phyloP scores from a whole-genome alignment of 37 sponge, comb jelly and placozoan species.

The Eunapius fragilis region DNA sequence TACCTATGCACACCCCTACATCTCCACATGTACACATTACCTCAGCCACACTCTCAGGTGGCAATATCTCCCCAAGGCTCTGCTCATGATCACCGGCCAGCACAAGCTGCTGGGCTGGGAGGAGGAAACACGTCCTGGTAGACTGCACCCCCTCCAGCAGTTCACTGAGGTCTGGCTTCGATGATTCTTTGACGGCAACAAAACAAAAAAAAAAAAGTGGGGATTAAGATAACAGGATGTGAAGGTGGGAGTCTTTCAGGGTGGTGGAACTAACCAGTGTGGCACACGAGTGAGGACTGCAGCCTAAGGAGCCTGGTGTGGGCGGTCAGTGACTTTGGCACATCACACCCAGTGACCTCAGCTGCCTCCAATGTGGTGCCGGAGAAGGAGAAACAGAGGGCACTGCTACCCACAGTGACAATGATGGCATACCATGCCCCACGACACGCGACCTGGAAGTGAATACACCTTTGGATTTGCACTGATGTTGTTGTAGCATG shows the following conservation, averaged over 20 bases:
- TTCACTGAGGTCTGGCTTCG: neutral
- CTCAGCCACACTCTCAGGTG: neutral
- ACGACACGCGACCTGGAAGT: neutral
- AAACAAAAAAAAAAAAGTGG: neutral
- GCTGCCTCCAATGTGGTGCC: neutral
- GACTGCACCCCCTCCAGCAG: constrained; percentile 13
- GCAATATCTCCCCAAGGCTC: neutral
- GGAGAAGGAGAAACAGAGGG: neutral
- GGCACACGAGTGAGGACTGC: constrained; percentile 2
- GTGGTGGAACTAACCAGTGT: neutral
- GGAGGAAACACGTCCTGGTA: neutral
- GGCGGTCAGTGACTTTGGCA: neutral
- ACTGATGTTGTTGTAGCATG: neutral
- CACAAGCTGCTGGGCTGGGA: neutral
- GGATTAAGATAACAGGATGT: neutral
- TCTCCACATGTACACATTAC: too few species aligned
- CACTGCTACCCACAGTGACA: neutral
- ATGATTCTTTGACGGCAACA: neutral
- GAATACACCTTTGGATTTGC: too few species aligned
- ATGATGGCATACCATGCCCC: neutral
- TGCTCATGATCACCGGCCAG: neutral
- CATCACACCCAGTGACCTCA: neutral
- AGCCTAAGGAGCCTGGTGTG: constrained; percentile 18
- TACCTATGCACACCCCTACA: neutral
- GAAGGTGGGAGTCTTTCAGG: neutral